Percentiles rank a stretch among this genome's conserved stretches.
Evolutionary conservation across 2,113 vertebrate species (phyloP).

Genomic region (Todiramphus chloris): DNA sequence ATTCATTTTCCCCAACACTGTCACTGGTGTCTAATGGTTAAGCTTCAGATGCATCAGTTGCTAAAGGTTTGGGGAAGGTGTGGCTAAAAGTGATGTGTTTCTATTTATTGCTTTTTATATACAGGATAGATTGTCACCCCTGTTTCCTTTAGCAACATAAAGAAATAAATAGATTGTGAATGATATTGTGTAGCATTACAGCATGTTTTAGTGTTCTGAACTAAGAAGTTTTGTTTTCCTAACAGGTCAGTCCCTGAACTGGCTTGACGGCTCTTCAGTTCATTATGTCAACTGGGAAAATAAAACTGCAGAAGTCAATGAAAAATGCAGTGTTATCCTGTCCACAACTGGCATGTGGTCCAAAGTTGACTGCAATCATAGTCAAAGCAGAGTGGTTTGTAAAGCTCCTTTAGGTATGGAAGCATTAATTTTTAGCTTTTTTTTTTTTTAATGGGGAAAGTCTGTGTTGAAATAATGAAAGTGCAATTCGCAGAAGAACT

Average conservation of each 20-base stretch:
- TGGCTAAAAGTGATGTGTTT: neutral
- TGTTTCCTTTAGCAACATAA: neutral
- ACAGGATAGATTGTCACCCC: neutral
- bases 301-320: neutral
- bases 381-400: constrained; percentile 87
- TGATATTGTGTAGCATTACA: neutral
- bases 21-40: neutral
- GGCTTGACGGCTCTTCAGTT: constrained; percentile 85
- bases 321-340: constrained; percentile 81
- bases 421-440: neutral
- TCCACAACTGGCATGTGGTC: constrained; percentile 83
- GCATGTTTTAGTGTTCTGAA: neutral
- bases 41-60: neutral
- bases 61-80: neutral
- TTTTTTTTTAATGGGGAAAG: neutral
- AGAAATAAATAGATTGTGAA: neutral
- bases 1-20: neutral
- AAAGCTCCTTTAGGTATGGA: constrained; percentile 84
- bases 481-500: neutral
- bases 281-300: constrained; percentile 84
- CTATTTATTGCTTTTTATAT: neutral
- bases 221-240: neutral
- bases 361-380: constrained; percentile 75
- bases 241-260: constrained; percentile 73
- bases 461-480: neutral